Evolutionary conservation across 2,797 vertebrate genomes (phyloP), one percentile per base, ranked within the genome.

Genomic region (Cephalopachus bancanus): DNA sequence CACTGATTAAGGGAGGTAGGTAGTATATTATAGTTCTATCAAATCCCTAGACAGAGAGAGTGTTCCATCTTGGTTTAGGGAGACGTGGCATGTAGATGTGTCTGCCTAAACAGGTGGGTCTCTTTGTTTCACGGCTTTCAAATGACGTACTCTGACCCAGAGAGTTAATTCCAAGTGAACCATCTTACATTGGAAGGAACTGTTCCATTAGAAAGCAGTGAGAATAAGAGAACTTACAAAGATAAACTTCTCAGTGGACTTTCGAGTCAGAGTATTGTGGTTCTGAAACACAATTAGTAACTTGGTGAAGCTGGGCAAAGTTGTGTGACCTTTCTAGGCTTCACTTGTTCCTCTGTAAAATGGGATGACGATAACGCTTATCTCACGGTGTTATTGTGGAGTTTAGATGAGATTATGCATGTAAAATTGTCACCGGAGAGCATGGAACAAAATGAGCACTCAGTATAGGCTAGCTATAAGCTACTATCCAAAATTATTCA

Each of bases 11-110:
- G 67, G 81, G 33, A 76, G 55, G 24, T 4, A 28, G 62, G 69
- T 0, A 26, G 24, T 10, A 30, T 1, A 24, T 0, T 6, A 28
- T 0, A n/a, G 30, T 22, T 28, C 33, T 5, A 72, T 6, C 30
- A 51, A 57, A 60, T 33, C 2, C 44, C 28, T 14, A 14, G 16
- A 49, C 7, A 30, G 53, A 51, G 60, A 26, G 1, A 57, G 30
- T 7, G 5, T 14, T 12, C 57, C 44, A 16, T 37, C n/a, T n/a
- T 37, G 51, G 28, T 24, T 7, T 62, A n/a, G 78, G 14, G n/a
- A 81, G 76, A 28, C 7, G 53, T 3, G 64, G 9, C 5, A 26
- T 14, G 44, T 8, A 20, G 10, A 7, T 51, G 15, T 15, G 10
- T n/a, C 30, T 85, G 28, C n/a, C 49, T 78, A 37, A 65, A 81